Base-by-base conservation (phyloP, 2,888 invertebrate species). In the Cyclophora punctaria region DNA sequence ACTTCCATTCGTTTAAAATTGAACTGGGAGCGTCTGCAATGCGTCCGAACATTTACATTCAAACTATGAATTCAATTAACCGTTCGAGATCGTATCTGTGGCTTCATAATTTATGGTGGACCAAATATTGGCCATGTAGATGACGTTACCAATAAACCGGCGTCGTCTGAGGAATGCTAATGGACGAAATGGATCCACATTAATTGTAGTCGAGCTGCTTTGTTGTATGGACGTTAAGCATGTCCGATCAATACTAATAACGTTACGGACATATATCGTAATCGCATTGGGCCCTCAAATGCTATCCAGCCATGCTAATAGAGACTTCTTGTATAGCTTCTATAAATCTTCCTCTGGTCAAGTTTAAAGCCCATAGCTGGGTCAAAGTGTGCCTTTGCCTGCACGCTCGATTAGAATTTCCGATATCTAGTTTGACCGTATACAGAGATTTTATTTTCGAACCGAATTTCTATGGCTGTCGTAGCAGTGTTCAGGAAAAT, bases 141-240 rank as follows among this genome's bases (percentile, higher is more conserved):
- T 74, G 74, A 77, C 70, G 68, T 68, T 74, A 67, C 74, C 71
- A 75, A 76, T 78, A 79, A 73, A 72, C 72, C 64, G 57, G 67
- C 62, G 67, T 66, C 66, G 66, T 66, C 65, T 63, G 67, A 75
- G 74, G 75, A 78, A 81, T 78, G 77, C 71, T 80, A 78, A 81
- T 80, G 71, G 71, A 59, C 55, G 62, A 73, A 77, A 79, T 75
- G 72, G 74, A 67, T 62, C 64, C 62, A 71, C 73, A 77, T 78
- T 75, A 76, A 78, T 78, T 76, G 71, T 69, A 67, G 66, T 56
- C 55, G 56, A 62, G 59, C 66, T 61, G 66, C 63, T 63, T 53
- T 67, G 68, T 59, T 61, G 54, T 53, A 53, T 49, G 47, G 47
- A 56, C 48, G 49, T 50, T 59, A 59, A 51, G 58, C 47, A 48